Evolutionary conservation across 2,888 invertebrate species (phyloP).

Genomic region (Tubulanus polymorphus): DNA sequence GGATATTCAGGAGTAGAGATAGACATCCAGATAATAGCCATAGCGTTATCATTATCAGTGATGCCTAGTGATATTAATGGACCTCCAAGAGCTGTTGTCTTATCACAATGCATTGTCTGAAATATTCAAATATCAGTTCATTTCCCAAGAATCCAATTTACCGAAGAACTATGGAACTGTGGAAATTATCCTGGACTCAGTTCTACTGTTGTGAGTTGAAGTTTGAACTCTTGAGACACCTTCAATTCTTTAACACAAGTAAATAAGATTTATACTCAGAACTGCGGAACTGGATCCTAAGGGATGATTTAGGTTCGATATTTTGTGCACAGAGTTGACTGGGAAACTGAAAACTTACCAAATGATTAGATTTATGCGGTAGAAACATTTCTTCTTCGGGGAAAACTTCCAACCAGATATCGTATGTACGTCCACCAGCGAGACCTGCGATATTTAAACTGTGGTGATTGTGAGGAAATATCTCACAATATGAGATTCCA

Average conservation of each 20-base stretch:
- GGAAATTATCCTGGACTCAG: no score
- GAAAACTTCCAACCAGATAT: slow-evolving; percentile 41
- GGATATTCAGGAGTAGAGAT: slow-evolving; percentile 31
- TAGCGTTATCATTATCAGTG: slow-evolving; percentile 34
- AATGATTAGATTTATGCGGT: slow-evolving; percentile 46
- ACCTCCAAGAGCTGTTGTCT: slow-evolving; percentile 39
- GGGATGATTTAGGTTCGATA: no score
- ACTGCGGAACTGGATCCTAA: no score
- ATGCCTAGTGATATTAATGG: slow-evolving; percentile 51
- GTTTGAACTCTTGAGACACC: no score
- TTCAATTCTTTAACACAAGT: no score
- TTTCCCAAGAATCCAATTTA: no score
- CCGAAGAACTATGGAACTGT: no score
- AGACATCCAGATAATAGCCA: slow-evolving; percentile 51
- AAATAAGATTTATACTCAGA: no score
- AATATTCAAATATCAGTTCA: background rate
- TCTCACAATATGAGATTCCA: slow-evolving; percentile 46
- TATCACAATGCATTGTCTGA: slow-evolving; percentile 41
- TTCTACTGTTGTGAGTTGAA: no score
- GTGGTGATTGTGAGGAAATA: slow-evolving; percentile 42
- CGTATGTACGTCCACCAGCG: slow-evolving; percentile 47
- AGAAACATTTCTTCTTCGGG: slow-evolving; percentile 35
- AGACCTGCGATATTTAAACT: slow-evolving; percentile 46
- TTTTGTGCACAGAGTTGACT: no score
- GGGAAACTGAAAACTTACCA: no score